A percentile compares a stretch with the other conserved stretches of the same genome.
Evolutionary conservation across 2,888 invertebrate species (phyloP).

Genomic region (Chouioia cunea): DNA sequence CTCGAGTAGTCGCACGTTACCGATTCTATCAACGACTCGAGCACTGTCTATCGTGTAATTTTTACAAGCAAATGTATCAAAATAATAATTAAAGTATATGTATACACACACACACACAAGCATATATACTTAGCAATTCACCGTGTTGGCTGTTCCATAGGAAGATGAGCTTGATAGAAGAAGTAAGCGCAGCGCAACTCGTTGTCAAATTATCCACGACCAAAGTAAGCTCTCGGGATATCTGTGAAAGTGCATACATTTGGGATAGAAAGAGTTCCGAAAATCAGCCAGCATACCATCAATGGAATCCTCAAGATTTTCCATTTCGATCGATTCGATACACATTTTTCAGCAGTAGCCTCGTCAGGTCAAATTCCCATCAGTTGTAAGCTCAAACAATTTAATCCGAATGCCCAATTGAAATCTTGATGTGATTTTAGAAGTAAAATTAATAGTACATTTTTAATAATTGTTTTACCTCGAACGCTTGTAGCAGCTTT

Average conservation of each 20-base stretch:
- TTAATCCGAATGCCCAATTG: conserved; percentile 35
- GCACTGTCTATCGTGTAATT: not conserved
- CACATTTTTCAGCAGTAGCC: no score
- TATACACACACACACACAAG: no score
- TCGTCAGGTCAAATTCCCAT: conserved; percentile 31
- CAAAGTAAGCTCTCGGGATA: not conserved
- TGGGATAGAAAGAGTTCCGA: conserved; percentile 11
- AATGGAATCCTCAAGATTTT: not conserved
- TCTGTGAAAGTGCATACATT: conserved; percentile 14
- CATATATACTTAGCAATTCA: conserved; percentile 8
- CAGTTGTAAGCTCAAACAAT: conserved; percentile 18
- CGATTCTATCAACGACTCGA: not conserved
- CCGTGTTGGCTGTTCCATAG: conserved; percentile 23
- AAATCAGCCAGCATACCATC: not conserved
- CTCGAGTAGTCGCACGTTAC: conserved; percentile 7
- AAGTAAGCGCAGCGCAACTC: not conserved
- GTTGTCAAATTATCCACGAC: conserved; percentile 25
- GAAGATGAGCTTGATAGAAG: conserved; percentile 16
- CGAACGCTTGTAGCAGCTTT: no score
- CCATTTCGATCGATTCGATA: no score
- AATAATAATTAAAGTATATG: no score
- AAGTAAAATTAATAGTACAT: no score
- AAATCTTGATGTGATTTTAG: conserved; percentile 8
- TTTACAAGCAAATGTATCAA: no score
- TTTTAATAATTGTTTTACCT: no score